A percentile compares a stretch with the other conserved stretches of the same genome.
phyloP scores from a whole-genome alignment of 2,888 invertebrate genomes.

The Mesorhabditis belari region DNA sequence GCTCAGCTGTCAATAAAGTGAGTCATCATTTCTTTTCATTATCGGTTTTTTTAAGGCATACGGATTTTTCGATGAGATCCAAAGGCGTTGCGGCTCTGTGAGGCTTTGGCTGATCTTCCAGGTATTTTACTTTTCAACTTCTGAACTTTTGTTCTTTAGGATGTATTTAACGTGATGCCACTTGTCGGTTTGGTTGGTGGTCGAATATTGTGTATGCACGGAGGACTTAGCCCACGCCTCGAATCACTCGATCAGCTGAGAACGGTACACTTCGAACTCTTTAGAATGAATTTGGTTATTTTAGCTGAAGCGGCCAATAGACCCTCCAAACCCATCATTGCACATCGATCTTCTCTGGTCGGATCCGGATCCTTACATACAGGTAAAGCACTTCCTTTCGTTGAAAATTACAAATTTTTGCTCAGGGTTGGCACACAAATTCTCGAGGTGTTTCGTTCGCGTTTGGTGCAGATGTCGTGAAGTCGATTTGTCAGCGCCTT shows the following conservation, averaged over 20 bases:
- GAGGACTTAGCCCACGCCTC: not conserved
- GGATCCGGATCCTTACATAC: slow-evolving; percentile 48
- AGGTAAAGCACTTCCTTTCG: not conserved
- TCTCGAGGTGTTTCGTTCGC: not conserved
- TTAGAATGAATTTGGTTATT: too few species aligned
- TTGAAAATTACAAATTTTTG: not conserved
- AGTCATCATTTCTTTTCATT: not conserved
- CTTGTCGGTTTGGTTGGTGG: not conserved
- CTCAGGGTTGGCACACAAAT: not conserved
- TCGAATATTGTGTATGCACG: not conserved
- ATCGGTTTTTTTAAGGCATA: not conserved
- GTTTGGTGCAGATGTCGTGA: not conserved
- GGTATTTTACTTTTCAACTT: not conserved
- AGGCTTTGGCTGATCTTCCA: not conserved
- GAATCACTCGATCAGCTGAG: not conserved
- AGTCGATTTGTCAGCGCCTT: not conserved
- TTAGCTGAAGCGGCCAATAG: not conserved
- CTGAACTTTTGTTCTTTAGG: not conserved
- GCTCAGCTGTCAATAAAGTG: not conserved
- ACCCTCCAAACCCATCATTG: slow-evolving; percentile 52
- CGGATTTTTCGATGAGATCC: not conserved
- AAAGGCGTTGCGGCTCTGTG: not conserved
- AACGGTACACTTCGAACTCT: too few species aligned
- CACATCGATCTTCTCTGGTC: slow-evolving; percentile 55
- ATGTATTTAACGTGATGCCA: not conserved